A percentile compares a stretch with the other conserved stretches of the same genome.
These are phyloP conservation scores for Diaphora mendica DNA, from an alignment of 2,888 invertebrate genomes.

Conservation along the genomic window DNA sequence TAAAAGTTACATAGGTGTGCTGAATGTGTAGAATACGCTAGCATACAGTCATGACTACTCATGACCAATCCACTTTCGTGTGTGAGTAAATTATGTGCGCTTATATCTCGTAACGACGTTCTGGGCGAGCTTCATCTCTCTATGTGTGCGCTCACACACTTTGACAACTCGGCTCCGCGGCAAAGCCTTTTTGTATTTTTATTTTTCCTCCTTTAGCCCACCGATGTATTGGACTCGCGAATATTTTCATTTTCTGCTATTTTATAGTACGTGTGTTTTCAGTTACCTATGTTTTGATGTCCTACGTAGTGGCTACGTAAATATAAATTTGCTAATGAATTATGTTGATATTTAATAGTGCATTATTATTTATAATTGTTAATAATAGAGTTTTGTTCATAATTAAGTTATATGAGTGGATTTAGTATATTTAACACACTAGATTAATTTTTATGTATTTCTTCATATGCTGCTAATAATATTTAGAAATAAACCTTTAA, in stretches of 20 bases:
- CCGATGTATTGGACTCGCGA: constrained; percentile 66
- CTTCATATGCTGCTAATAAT: background rate
- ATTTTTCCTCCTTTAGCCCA: constrained; percentile 79
- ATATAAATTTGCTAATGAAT: background rate
- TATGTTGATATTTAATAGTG: background rate
- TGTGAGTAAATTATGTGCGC: constrained; percentile 73
- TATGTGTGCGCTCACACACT: constrained; percentile 72
- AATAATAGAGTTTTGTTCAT: background rate
- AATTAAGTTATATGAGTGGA: background rate
- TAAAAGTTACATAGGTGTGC: constrained; percentile 52
- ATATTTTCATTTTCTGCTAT: constrained; percentile 47
- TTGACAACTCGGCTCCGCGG: constrained; percentile 68
- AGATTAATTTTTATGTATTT: background rate
- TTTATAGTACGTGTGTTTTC: background rate
- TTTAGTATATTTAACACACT: background rate
- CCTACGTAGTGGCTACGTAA: background rate
- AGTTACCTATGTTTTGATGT: background rate
- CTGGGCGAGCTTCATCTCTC: constrained; percentile 66
- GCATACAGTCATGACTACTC: constrained; percentile 50
- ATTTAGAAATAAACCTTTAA: background rate
- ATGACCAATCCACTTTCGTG: constrained; percentile 56
- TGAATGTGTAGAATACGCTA: constrained; percentile 45
- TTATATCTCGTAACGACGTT: constrained; percentile 69
- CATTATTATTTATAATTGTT: background rate
- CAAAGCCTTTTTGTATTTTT: constrained; percentile 82